Base-by-base conservation (phyloP, 2,113 vertebrate genomes). In the Elgaria multicarinata region DNA sequence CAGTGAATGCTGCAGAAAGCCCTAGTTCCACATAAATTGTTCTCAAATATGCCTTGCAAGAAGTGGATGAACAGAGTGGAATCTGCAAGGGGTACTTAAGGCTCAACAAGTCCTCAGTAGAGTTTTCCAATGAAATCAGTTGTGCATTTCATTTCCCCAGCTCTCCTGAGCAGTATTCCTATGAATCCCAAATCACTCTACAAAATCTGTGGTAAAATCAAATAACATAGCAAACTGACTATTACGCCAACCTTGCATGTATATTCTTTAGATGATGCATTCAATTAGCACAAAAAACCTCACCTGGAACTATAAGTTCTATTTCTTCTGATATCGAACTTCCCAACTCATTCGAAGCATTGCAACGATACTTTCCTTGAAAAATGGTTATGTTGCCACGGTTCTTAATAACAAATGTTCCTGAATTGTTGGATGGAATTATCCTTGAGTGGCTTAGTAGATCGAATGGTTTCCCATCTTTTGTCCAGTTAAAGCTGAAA, bases 281-380 rank as follows among this genome's bases (percentile, higher is more conserved):
- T 81, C 0, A 36, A 2, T 53, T 75, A 14, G 62, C 50, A 77
- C 92, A 97, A 28, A 13, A 31, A 78, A 8, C 28, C 98, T 98
- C 97, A 99, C 99, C 96, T 95, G 99, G 99, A 93, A 99, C 98
- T 90, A 99, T 97, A 72, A 99, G 98, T 84, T 98, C 97, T 9
- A 99, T 98, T 95, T 99, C 98, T 86, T 98, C 97, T 14, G 99
- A 99, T 97, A 99, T 97, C 81, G 99, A 98, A 0, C 98, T 98
- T 87, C 99, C 99, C 88, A 99, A 95, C 72, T 93, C 92, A 58
- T 99, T 99, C 83, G 97, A 97, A 5, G 98, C 98, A 75, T 97
- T 98, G 92, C 99, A 99, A 85, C 97, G 98, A 83, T 99, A 99
- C 92, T 91, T 98, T 90, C 99, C 99, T 93, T 99, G 98, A 93